phyloP scores from a whole-genome alignment of 2,113 vertebrate species.

The Holacanthus passer region DNA sequence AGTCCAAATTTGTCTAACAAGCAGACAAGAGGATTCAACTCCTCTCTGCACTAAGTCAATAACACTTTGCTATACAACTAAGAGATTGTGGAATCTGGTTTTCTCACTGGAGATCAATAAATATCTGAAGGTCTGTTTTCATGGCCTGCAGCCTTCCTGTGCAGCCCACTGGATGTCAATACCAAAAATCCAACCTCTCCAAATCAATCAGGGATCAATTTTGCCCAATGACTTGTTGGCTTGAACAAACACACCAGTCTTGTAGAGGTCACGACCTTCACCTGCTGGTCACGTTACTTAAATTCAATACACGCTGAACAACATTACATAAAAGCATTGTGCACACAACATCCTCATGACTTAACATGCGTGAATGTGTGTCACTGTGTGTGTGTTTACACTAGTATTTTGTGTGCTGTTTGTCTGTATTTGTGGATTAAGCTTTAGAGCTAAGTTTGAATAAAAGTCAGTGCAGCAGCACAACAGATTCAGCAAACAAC shows the following conservation, averaged over 20 bases:
- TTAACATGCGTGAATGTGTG: constrained; percentile 29
- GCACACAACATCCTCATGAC: not conserved
- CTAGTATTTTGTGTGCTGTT: not conserved
- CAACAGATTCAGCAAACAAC: constrained; percentile 29
- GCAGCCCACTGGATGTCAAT: constrained; percentile 41
- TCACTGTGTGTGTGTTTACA: constrained; percentile 28
- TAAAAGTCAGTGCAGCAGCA: not conserved
- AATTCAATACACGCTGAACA: constrained; percentile 8
- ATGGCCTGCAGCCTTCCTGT: constrained; percentile 53
- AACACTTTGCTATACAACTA: constrained; percentile 23
- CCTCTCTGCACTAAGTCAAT: not conserved
- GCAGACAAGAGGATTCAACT: too few relatives aligned
- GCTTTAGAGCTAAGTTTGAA: constrained; percentile 13
- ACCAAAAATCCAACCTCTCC: constrained; percentile 21
- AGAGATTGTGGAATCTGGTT: constrained; percentile 1
- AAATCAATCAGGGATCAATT: constrained; percentile 46
- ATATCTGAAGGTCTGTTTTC: constrained; percentile 30
- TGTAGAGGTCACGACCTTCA: constrained; percentile 18
- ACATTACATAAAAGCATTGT: too few relatives aligned
- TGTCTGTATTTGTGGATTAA: constrained; percentile 45
- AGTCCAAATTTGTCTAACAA: too few relatives aligned
- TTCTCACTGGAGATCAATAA: constrained; percentile 54
- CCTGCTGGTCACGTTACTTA: constrained; percentile 12
- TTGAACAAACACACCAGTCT: constrained; percentile 17
- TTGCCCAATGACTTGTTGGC: not conserved